These are phyloP conservation scores for Arenaria interpres DNA, from an alignment of 2,113 vertebrate genomes.

Conservation along the genomic window DNA sequence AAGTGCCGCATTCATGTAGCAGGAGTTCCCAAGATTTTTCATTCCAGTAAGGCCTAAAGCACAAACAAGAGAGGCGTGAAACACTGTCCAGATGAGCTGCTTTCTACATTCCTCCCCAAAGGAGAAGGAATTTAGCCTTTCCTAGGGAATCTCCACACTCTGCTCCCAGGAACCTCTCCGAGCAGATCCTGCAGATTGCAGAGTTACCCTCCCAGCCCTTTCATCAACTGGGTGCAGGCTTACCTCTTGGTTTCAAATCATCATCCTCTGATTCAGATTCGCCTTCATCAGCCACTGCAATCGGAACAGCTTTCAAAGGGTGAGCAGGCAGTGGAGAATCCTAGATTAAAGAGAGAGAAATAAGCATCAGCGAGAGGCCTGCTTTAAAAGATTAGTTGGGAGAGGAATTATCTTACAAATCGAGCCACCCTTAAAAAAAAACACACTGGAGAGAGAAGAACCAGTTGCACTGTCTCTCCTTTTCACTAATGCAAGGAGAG, in stretches of 20 bases:
- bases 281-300: slow-evolving; percentile 94
- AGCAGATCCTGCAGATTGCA: neutral
- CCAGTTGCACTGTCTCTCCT: neutral
- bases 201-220: neutral
- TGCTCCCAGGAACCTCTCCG: neutral
- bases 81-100: neutral
- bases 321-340: slow-evolving; percentile 75
- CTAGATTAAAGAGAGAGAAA: slow-evolving; percentile 64
- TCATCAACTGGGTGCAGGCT: neutral
- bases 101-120: neutral
- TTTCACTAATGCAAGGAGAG: neutral
- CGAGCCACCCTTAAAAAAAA: neutral
- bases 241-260: slow-evolving; percentile 96
- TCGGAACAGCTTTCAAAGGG: slow-evolving; percentile 88
- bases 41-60: slow-evolving; percentile 92
- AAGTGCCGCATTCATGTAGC: slow-evolving; percentile 98
- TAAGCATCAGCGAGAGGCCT: neutral
- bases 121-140: neutral
- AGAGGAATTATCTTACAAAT: neutral
- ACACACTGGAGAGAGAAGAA: neutral
- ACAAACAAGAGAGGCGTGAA: neutral
- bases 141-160: neutral
- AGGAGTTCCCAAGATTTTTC: slow-evolving; percentile 99
- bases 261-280: slow-evolving; percentile 96
- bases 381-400: neutral